Evolutionary conservation across 2,113 vertebrate genomes (phyloP), one percentile per base, ranked within the genome.

Genomic region (Sminthopsis crassicaudata): DNA sequence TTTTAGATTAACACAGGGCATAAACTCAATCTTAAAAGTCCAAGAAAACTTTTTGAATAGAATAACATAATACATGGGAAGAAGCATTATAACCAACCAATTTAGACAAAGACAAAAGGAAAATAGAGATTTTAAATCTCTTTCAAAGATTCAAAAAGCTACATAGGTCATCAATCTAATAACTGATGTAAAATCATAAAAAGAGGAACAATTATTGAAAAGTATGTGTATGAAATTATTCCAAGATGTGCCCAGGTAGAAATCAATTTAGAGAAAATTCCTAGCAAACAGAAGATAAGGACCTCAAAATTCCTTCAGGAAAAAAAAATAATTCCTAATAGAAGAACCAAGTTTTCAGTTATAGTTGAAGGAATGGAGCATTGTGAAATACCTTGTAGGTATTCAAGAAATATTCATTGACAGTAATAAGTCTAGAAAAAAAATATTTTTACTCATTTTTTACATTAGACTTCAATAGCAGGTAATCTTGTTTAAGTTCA

Each of bases 231-330:
- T 16, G 36, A 16, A 19, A 42, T 36, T 54, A 67, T 23, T 51
- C 50, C 11, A 89, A 84, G 67, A 84, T 84, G 7, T 42, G 7
- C 67, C 67, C 16, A 84, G 67, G 23, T 42, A 42, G n/a, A 42
- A 42, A 84, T 84, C 55, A 57, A 57, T 26, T 57, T 10, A 9
- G 25, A 27, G 8, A 27, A 57, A 57, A 27, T 10, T n/a, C 22
- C 12, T 7, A 12, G 0, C 0, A 0, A 53, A 55, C 24, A 36
- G 24, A 50, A 9, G 48, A 14, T 0, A 53, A 88, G 19, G 50
- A 26, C 14, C 48, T 89, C 55, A 92, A 25, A 42, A 48, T 26
- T 52, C 8, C 53, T 67, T 42, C 5, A 46, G 46, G 30, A 96
- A 51, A 46, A n/a, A 96, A 52, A 46, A n/a, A 46, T 25, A 26